Base-by-base conservation (phyloP, 2,113 vertebrate species). In the Chloroceryle aenea region DNA sequence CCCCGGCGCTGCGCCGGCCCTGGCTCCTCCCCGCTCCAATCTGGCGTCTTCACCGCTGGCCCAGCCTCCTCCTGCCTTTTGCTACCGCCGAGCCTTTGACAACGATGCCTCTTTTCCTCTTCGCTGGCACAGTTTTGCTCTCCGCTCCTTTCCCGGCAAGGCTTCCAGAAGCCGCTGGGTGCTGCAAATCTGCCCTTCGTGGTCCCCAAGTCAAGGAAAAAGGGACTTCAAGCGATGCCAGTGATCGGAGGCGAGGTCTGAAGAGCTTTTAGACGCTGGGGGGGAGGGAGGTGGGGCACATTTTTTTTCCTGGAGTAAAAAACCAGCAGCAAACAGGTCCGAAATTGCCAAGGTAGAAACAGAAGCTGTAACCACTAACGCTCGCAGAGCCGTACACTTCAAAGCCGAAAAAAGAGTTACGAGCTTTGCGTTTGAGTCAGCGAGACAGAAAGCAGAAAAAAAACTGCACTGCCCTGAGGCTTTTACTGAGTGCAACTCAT, bases 1-100 rank as follows among this genome's bases (percentile, higher is more conserved):
- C 40, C 29, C 59, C 79, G 43, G 86, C 69, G 12, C 73, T 29
- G 64, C 10, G 29, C 83, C 5, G 75, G 47, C 62, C 62, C 71
- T 47, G 93, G 90, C 96, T 96, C 96, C 96, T 95, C 96, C 96
- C 91, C 34, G 56, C 72, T 86, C 30, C 18, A 26, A 29, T 64
- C 87, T 67, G 91, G 89, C 87, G 77, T 93, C 90, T 94, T 30
- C 95, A 12, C 87, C 55, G 20, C 88, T 78, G 83, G 80, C 77
- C 96, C 82, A 56, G 43, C 94, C 95, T 94, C 90, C 93, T 58
- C 88, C 91, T 58, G 45, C 73, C 10, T 87, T 29, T 27, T 26
- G 38, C 90, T 69, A 11, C 78, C 3, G 48, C 88, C 34, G 92
- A 55, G 66, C 43, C 12, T 50, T 68, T 58, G 13, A 8, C 87